phyloP scores from a whole-genome alignment of 2,113 vertebrate species.

The Periophthalmus modestus region DNA sequence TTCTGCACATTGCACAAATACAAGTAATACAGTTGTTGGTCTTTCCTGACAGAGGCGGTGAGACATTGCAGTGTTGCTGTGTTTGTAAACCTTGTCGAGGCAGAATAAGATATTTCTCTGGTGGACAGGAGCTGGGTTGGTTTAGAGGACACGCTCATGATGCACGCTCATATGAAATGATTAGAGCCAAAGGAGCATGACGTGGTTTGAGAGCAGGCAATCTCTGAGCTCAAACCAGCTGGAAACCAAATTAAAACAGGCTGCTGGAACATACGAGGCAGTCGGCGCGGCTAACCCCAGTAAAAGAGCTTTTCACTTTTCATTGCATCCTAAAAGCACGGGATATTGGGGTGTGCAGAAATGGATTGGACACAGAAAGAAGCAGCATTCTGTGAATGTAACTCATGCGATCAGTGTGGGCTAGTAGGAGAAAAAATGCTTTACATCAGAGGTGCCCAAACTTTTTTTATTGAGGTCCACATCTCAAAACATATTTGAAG shows the following conservation, averaged over 20 bases:
- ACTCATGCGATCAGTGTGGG: conserved; percentile 14
- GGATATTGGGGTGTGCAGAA: conserved; percentile 23
- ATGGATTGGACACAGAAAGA: conserved; percentile 36
- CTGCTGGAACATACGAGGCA: conserved; percentile 44
- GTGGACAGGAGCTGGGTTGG: conserved; percentile 39
- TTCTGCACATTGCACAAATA: conserved; percentile 34
- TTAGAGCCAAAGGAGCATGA: conserved; percentile 65
- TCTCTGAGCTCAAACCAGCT: conserved; percentile 64
- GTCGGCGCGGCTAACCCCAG: conserved; percentile 34
- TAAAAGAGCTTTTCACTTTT: conserved; percentile 44
- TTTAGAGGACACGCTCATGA: conserved; percentile 64
- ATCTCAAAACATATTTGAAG: too few species aligned
- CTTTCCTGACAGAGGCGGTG: conserved; percentile 29
- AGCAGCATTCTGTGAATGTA: conserved; percentile 20
- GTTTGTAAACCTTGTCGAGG: conserved; percentile 57
- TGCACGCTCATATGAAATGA: conserved; percentile 68
- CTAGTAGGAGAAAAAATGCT: neutral
- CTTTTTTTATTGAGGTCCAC: too few species aligned
- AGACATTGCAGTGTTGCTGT: conserved; percentile 40
- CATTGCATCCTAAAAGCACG: conserved; percentile 22
- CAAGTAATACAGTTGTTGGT: conserved; percentile 25
- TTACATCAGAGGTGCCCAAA: too few species aligned
- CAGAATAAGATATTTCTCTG: conserved; percentile 63
- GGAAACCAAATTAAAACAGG: conserved; percentile 69
- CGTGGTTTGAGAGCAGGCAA: conserved; percentile 51